Conservation (phyloP, 2,888 invertebrate species). For the Poecilobothrus nobilitatus region DNA sequence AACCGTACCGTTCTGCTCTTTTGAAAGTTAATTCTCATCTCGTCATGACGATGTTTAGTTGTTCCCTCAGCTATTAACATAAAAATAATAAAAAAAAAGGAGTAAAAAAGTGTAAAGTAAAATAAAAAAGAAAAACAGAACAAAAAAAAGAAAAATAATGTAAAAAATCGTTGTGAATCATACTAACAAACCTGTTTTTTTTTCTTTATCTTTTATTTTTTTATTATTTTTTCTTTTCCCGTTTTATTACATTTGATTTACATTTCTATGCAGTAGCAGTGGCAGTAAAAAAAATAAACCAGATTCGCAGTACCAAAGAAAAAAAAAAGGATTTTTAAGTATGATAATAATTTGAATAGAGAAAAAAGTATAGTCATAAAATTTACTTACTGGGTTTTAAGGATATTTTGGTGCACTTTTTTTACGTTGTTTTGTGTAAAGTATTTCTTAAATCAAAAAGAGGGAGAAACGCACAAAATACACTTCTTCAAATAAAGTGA, state of each 20-base stretch:
- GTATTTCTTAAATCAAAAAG: background rate
- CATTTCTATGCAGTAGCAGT: constrained; percentile 1
- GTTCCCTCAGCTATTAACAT: background rate
- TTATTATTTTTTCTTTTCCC: background rate
- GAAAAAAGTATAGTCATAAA: no score
- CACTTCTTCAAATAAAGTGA: no score
- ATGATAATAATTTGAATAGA: no score
- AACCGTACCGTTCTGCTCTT: no score
- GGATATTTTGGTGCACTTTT: background rate
- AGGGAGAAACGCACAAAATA: background rate
- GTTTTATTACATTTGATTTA: constrained; percentile 1
- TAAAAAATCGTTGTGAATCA: background rate
- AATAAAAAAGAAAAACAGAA: background rate
- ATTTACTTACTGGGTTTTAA: background rate
- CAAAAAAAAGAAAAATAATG: background rate
- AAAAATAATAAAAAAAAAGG: background rate
- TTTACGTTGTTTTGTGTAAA: background rate
- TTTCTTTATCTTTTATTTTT: background rate
- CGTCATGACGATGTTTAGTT: background rate
- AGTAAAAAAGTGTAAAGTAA: background rate
- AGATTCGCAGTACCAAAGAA: no score
- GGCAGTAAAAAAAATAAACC: background rate
- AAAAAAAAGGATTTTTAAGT: background rate
- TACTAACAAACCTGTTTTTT: background rate
- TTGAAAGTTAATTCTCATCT: background rate